Evolutionary conservation across 2,888 invertebrate species (phyloP).

Genomic region (Drosophila austrosaltans): DNA sequence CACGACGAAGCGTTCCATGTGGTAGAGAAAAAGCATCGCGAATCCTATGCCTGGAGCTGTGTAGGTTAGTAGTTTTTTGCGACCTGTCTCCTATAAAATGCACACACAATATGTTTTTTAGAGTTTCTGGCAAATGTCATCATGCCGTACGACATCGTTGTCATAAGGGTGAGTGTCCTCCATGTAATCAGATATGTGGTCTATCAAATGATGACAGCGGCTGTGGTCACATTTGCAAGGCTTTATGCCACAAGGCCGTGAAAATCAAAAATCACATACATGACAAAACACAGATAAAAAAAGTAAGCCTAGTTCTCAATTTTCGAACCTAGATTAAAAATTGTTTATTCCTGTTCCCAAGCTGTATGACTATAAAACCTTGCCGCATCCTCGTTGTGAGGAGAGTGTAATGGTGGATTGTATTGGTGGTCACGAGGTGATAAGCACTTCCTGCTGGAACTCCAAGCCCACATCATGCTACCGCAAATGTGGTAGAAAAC

Average conservation of each 20-base stretch:
- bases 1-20: constrained; percentile 92
- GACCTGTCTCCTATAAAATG: fast-evolving
- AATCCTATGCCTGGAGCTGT: constrained; percentile 89
- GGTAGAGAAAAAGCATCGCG: constrained; percentile 90
- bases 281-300: constrained; percentile 41
- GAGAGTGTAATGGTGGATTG: constrained; percentile 89
- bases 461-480: constrained; percentile 91
- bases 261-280: constrained; percentile 82
- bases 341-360: too few relatives aligned
- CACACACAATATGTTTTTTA: constrained; percentile 22
- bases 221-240: constrained; percentile 87
- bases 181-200: constrained; percentile 90
- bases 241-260: constrained; percentile 90
- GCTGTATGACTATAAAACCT: constrained; percentile 83
- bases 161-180: constrained; percentile 93
- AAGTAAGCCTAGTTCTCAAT: constrained; percentile 43
- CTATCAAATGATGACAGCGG: constrained; percentile 82
- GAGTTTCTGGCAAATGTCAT: constrained; percentile 92
- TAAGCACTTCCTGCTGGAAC: constrained; percentile 88
- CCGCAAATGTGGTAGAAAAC: constrained; percentile 88
- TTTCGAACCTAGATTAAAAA: not conserved
- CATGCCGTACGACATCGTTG: constrained; percentile 92
- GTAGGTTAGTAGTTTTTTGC: constrained; percentile 84
- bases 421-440: constrained; percentile 89
- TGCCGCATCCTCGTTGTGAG: constrained; percentile 90